Evolutionary conservation across 2,888 invertebrate genomes (phyloP).

Genomic region (Melanophora roralis): DNA sequence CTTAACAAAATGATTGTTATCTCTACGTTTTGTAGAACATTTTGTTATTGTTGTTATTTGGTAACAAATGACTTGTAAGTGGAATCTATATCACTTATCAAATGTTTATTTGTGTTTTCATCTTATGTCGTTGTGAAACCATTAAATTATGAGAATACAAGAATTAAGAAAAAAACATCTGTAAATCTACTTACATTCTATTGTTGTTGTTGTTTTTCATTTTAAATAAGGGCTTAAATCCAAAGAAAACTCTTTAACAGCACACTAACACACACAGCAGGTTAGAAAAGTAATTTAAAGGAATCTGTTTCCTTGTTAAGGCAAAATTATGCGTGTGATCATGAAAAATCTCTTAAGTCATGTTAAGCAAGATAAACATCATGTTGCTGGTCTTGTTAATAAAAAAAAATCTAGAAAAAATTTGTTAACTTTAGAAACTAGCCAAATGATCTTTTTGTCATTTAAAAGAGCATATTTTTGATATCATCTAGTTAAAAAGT

Average conservation of each 20-base stretch:
- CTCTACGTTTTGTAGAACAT: slow-evolving; percentile 10
- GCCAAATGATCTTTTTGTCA: slow-evolving; percentile 47
- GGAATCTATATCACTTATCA: slow-evolving; percentile 46
- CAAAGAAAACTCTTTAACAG: slow-evolving; percentile 56
- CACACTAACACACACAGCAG: slow-evolving; percentile 65
- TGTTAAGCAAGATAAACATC: slow-evolving; percentile 52
- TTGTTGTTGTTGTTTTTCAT: slow-evolving; percentile 31
- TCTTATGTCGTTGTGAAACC: neutral
- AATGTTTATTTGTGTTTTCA: neutral
- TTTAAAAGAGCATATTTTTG: slow-evolving; percentile 48
- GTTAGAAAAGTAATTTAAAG: slow-evolving; percentile 3
- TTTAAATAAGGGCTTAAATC: slow-evolving; percentile 57
- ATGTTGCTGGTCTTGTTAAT: slow-evolving; percentile 42
- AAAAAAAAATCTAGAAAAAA: slow-evolving; percentile 36
- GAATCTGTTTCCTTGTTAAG: neutral
- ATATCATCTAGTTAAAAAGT: slow-evolving; percentile 28
- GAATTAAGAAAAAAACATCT: slow-evolving; percentile 70
- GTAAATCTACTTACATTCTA: slow-evolving; percentile 74
- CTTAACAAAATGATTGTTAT: slow-evolving; percentile 22
- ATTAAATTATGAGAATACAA: slow-evolving; percentile 49
- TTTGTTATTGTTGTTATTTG: neutral
- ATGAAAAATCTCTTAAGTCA: slow-evolving; percentile 56
- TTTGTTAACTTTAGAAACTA: slow-evolving; percentile 28
- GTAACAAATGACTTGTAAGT: slow-evolving; percentile 34
- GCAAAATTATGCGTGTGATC: slow-evolving; percentile 49